Evolutionary conservation across 1,140 invertebrate genomes (phyloP), one percentile per base, ranked within the genome.

Genomic region (Drosophila tristis): DNA sequence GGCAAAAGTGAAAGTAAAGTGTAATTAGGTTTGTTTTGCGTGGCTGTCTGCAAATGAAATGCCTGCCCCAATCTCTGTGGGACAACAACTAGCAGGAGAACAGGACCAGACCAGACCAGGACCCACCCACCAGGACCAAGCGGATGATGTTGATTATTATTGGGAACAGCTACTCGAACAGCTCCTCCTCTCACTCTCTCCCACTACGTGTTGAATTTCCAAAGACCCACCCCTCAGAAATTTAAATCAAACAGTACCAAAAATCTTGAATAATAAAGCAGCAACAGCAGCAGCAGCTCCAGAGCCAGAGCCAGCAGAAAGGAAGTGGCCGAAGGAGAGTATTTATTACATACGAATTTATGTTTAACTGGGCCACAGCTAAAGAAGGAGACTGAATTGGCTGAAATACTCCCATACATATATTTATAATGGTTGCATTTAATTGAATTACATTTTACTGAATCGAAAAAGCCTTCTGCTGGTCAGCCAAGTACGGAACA

Each of bases 1-100:
- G 66, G 64, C 60, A 77, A 78, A 78, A 78, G 80, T 85, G 78
- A 85, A 86, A 81, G 79, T 81, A 82, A 81, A 85, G 67, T 86
- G 80, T 85, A 85, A 85, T 85, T 85, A 85, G 80, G 80, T 85
- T 85, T 85, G 79, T 86, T 85, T 80, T 73, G 77, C 84, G 77
- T 84, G 81, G 75, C 74, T 70, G 79, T 86, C 81, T 86, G 81
- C 73, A 80, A 85, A 80, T 80, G 80, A 85, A 85, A 85, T 86
- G 80, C 53, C 63, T 66, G 67, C 54, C 64, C 53, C 44, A 25
- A 53, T 39, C 15, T 29, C 29, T 15, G 4, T 26, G 2, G 31
- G 26, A 5, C 7, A 25, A 54, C 13, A n/a, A 39, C 23, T 20
- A 39, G 25, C 2, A 39, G n/a, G 20, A 16, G 29, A 9, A 31